Base-by-base conservation (phyloP, 2,797 vertebrate species). In the Mastacembelus armatus region DNA sequence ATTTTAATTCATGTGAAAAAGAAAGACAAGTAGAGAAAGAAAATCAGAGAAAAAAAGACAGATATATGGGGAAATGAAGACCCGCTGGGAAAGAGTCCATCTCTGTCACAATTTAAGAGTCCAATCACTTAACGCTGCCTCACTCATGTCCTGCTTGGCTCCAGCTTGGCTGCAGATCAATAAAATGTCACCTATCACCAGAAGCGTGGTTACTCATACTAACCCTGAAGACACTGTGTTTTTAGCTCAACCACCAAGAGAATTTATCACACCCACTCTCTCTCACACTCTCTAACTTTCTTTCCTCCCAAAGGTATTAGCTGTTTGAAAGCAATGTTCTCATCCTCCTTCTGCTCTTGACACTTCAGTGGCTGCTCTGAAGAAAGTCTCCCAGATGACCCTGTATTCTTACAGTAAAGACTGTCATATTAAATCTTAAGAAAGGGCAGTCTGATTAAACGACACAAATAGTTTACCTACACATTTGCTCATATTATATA, bases 181-280 rank as follows among this genome's bases (percentile, higher is more conserved):
- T 86, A 74, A 80, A 74, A 80, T 78, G 83, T 67, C 87, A 81
- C 63, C 64, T 36, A 64, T 74, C 56, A 78, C 50, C 66, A 71
- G 63, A 66, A 54, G 78, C 70, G 19, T 60, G 57, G 71, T 52
- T 38, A 52, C 68, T 75, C 75, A 80, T 77, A 77, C 70, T 67
- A 84, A 86, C 58, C 69, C 62, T 11, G 30, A 61, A 59, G 66
- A 79, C 61, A 47, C 30, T 24, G 0, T 30, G 21, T 68, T 69
- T 63, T 71, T n/a, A 68, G 18, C 56, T 67, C 48, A 51, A 38
- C 36, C 39, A 39, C 27, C 24, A 51, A 35, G 4, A 5, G 0
- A 50, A 66, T 77, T 78, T 68, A 75, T 80, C 67, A 67, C 45
- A 67, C 12, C 5, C 2, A 10, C 30, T 55, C 59, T 62, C 48